Base-by-base conservation (phyloP, 2,113 vertebrate species). In the Heterotis niloticus region DNA sequence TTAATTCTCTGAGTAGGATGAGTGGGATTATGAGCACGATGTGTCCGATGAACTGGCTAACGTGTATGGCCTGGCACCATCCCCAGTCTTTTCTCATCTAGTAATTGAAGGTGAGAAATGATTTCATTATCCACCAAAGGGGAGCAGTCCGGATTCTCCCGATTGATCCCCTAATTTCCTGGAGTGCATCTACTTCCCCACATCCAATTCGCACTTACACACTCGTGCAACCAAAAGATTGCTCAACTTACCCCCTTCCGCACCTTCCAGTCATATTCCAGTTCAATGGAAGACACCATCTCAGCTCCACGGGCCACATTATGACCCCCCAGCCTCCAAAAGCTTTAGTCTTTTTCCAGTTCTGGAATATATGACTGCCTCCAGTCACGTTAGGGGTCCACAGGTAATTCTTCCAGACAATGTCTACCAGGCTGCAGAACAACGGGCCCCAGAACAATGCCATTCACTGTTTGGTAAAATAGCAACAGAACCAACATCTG, bases 61-160 rank as follows among this genome's bases (percentile, higher is more conserved):
- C 57, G 29, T 62, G 76, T 57, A 28, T 52, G 67, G 11, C 9
- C 29, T n/a, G 23, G 56, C 81, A 79, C 79, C 76, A 78, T 20
- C 57, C 72, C 11, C 79, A 79, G 86, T 76, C 81, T 83, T 84
- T 84, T 82, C 86, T 90, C 89, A 92, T 92, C 89, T 91, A 81
- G 88, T 93, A 90, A 93, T 93, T 92, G 91, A 90, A 91, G 90
- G 90, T 92, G 89, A 90, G 89, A 92, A 91, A 91, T 90, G 87
- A 93, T 92, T 91, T 88, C 90, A 92, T 93, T 91, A 92, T 90
- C 88, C 85, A 80, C 84, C 87, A 88, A 82, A 85, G 81, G 75
- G 87, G 83, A 88, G 85, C 89, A 88, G 91, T 91, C 90, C 90
- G 89, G 86, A 88, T 90, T 90, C 84, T 78, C 74, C 84, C 90